Percentiles rank a stretch among this genome's conserved stretches.
Conservation (phyloP, 2,113 vertebrate species). For the human region GRCh38 chr21:30234501-30235000, state of each 20-base stretch:
- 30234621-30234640: neutral
- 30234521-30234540: neutral
- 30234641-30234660: neutral
- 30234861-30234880: neutral
- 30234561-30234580: neutral
- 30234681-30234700: neutral
- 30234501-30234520: neutral
- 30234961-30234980: neutral
- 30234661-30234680: too few relatives aligned
- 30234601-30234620: neutral
- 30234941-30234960: neutral
- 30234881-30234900: neutral
- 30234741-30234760: neutral
- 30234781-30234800: neutral
- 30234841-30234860: neutral
- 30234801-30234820: neutral
- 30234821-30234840: neutral
- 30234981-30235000: neutral
- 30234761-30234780: neutral
- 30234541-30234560: neutral
- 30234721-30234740: neutral
- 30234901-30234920: neutral
- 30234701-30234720: neutral
- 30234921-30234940: neutral
- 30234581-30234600: neutral